Base-by-base conservation (phyloP, 1,140 invertebrate species). In the Coboldia fuscipes region DNA sequence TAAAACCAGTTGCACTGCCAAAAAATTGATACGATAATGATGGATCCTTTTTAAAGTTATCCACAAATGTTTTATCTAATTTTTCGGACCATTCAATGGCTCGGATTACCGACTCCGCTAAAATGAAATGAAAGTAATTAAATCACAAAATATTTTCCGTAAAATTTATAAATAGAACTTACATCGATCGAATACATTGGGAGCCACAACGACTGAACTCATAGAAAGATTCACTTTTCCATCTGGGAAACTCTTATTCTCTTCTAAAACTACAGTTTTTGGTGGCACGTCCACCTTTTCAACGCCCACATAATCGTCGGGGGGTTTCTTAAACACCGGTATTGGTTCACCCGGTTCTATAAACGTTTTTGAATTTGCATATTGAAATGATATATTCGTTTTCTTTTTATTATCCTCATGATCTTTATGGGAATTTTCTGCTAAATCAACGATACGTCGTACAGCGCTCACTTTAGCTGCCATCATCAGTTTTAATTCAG, bases 11-110 rank as follows among this genome's bases (percentile, higher is more conserved):
- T 30, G 84, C 77, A 54, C 86, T 92, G 21, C 90, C 88, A 63
- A 96, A 97, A 59, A 90, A 97, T 60, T 97, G 92, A 86, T 86
- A 97, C 4, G 83, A 80, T 17, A 96, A 62, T 4, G 81, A 80
- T 6, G 81, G 79, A 61, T 96, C 85, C 23, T 68, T 63, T 47
- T 81, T 70, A 45, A 83, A 84, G 55, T 96, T 96, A 42, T 75
- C 73, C 42, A 66, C 70, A 55, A 96, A 97, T 39, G 76, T 80
- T 29, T 72, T 67, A 54, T 94, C 84, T 39, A 97, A 60, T 28
- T 73, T 70, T 46, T 83, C 75, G 2, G 89, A 90, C 76, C 78
- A 83, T 43, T 68, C 68, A 36, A 77, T 79, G 30, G 65, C 68
- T 46, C 68, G 62, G 30, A 72, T 71, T 14, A 71, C 68, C 45